phyloP scores from a whole-genome alignment of 2,113 vertebrate species.

The Salvelinus sp. region DNA sequence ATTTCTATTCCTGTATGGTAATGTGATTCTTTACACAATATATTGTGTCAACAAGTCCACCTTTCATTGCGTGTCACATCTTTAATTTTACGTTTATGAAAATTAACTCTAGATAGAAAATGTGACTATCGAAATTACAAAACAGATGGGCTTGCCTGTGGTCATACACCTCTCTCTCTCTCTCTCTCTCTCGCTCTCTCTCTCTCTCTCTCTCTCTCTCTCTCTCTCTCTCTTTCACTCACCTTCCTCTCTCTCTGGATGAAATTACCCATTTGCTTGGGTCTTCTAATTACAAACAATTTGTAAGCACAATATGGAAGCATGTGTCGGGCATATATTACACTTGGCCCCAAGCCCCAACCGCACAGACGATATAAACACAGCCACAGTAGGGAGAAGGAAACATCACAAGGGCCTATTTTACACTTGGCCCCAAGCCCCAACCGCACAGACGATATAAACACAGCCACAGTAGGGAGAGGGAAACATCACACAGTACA shows the following conservation, averaged over 20 bases:
- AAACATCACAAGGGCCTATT: slow-evolving; percentile 33
- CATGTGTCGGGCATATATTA: slow-evolving; percentile 44
- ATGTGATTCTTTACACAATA: too few species aligned
- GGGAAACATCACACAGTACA: not conserved
- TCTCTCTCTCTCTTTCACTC: not conserved
- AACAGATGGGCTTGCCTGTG: not conserved
- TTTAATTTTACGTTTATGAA: too few species aligned
- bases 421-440: slow-evolving; percentile 2
- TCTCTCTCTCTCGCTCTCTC: not conserved
- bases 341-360: not conserved
- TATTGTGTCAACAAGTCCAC: too few species aligned
- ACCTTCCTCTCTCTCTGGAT: slow-evolving; percentile 23
- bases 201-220: not conserved
- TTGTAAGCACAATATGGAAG: slow-evolving; percentile 53
- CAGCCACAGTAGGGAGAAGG: not conserved
- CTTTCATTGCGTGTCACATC: too few species aligned
- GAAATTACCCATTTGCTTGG: slow-evolving; percentile 59
- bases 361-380: slow-evolving; percentile 11
- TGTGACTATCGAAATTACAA: not conserved
- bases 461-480: not conserved
- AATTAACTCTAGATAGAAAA: too few species aligned
- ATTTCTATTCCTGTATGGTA: too few species aligned
- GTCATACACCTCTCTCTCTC: not conserved
- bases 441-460: slow-evolving; percentile 9
- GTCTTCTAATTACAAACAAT: slow-evolving; percentile 57